Percentiles rank a stretch among this genome's conserved stretches.
Conservation (phyloP, 2,797 vertebrate genomes). For the Sebastiscus albofasciatus region DNA sequence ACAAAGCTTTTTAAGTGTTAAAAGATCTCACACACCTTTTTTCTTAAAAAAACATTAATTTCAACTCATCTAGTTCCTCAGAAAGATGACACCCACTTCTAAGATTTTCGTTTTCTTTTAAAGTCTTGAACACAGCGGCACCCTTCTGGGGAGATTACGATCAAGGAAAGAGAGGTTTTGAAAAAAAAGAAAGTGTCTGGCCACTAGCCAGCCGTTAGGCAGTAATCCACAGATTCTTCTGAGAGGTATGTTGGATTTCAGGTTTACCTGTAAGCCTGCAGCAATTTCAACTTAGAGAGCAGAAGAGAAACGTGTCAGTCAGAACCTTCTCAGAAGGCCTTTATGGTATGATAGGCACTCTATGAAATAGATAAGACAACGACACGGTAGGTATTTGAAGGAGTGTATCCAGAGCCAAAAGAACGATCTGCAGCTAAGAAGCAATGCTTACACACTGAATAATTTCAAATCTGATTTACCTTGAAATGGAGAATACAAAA, state of each 20-base stretch:
- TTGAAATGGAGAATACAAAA: background rate
- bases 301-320: constrained; percentile 17
- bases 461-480: background rate
- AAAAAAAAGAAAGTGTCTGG: background rate
- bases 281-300: constrained; percentile 34
- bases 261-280: constrained; percentile 27
- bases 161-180: constrained; percentile 1
- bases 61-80: background rate
- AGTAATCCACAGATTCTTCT: constrained; percentile 29
- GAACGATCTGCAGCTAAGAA: background rate
- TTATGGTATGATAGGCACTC: background rate
- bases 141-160: background rate
- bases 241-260: constrained; percentile 34
- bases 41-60: background rate
- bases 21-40: background rate
- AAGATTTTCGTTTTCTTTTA: background rate
- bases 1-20: background rate
- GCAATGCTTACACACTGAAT: background rate
- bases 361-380: background rate
- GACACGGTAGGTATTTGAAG: background rate
- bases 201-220: constrained; percentile 3
- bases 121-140: constrained; percentile 2
- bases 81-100: background rate
- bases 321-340: background rate
- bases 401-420: background rate